Base-by-base conservation (phyloP, 2,797 vertebrate genomes). In the Poecilia velifera region DNA sequence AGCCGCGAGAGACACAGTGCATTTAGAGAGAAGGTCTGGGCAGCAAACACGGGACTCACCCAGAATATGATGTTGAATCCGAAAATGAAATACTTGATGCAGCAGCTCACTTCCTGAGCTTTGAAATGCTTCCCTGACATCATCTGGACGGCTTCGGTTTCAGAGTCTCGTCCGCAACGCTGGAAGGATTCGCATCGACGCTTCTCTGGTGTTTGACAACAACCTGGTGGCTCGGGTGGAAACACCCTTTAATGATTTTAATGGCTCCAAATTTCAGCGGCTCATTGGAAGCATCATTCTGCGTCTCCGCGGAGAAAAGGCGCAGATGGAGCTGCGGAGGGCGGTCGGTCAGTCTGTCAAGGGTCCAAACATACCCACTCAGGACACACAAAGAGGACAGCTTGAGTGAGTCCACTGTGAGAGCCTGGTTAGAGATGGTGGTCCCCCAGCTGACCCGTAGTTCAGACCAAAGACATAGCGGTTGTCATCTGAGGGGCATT, bases 61-160 rank as follows among this genome's bases (percentile, higher is more conserved):
- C 98, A 99, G 93, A 99, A 99, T 90, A 99, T 99, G 86, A 99
- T 98, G 94, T 99, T 99, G 95, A 99, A 99, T 79, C 98, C 98
- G 78, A 99, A 99, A 84, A 99, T 99, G 91, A 99, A 99, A 87
- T 99, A 99, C 89, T 99, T 99, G 93, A 99, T 99, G 95, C 98
- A 99, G 96, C 98, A 99, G 95, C 98, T 99, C 95, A 99, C 98
- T 96, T 99, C 98, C 55, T 98, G 98, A 90, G 97, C 98, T 93
- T 98, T 98, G 93, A 99, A 99, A 91, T 99, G 98, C 95, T 99
- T 98, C 82, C 98, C 98, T 84, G 98, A 97, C 97, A 99, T 99
- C 94, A 96, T 98, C 91, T 93, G 94, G 87, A 94, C 92, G 76
- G 70, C n/a, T 75, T 82, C 10, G 46, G 31, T 47, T 25, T 66